phyloP scores from a whole-genome alignment of 2,797 vertebrate species.

The Merluccius polli region DNA sequence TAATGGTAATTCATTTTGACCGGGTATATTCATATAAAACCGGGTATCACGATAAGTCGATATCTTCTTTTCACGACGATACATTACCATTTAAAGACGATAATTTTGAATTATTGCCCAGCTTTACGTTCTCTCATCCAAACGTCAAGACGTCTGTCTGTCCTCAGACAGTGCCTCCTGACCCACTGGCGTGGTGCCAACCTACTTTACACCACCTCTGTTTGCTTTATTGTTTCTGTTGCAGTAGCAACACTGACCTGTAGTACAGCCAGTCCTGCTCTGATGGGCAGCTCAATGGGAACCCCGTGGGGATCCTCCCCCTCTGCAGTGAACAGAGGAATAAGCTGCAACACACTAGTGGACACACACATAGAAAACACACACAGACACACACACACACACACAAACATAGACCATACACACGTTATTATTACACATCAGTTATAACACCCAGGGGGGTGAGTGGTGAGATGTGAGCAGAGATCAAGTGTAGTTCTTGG shows the following conservation, averaged over 20 bases:
- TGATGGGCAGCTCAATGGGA: slow-evolving; percentile 65
- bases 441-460: not conserved
- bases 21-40: too few species aligned
- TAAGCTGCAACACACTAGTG: slow-evolving; percentile 67
- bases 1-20: too few species aligned
- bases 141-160: not conserved
- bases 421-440: not conserved
- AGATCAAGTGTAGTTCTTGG: not conserved
- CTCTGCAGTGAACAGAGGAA: slow-evolving; percentile 63
- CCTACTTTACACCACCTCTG: not conserved
- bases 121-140: too few species aligned
- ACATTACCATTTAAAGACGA: too few species aligned
- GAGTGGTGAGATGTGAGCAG: too few species aligned
- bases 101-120: too few species aligned
- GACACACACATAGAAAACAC: too few species aligned
- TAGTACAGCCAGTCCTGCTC: slow-evolving; percentile 66
- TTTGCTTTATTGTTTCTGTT: not conserved
- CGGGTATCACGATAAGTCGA: too few species aligned
- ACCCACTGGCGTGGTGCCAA: not conserved
- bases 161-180: not conserved
- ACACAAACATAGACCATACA: not conserved
- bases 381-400: not conserved
- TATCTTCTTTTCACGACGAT: too few species aligned
- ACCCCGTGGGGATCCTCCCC: slow-evolving; percentile 34
- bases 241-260: slow-evolving; percentile 54